Percentiles rank a stretch among this genome's conserved stretches.
Conservation (phyloP, 2,888 invertebrate genomes). For the Pollenia angustigena region DNA sequence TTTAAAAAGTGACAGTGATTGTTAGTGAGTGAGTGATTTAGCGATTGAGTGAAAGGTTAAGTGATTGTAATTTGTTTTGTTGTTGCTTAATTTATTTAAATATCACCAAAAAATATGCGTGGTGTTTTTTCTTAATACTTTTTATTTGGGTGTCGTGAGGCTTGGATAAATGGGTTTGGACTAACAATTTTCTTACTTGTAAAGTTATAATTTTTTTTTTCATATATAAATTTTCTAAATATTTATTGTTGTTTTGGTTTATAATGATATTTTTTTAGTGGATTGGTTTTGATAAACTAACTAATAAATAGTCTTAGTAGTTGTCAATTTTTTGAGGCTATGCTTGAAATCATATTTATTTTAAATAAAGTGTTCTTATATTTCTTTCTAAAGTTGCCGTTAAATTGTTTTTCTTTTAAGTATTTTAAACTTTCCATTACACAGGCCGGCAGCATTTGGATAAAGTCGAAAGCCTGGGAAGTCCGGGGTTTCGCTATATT, state of each 20-base stretch:
- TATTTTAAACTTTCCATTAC: no score
- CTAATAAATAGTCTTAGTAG: neutral
- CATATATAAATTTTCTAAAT: constrained; percentile 41
- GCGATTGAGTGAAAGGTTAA: constrained; percentile 30
- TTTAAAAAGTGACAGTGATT: constrained; percentile 26
- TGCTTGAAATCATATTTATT: neutral
- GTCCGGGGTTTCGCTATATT: no score
- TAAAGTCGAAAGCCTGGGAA: no score
- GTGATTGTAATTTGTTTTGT: constrained; percentile 28
- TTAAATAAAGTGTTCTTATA: no score
- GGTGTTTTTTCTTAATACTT: constrained; percentile 35
- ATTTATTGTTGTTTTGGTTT: constrained; percentile 6
- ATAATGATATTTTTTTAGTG: constrained; percentile 44
- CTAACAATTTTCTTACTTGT: constrained; percentile 35
- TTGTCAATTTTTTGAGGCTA: constrained; percentile 33
- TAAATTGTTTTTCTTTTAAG: no score
- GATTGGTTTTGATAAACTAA: constrained; percentile 11
- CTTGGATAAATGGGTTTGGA: constrained; percentile 71
- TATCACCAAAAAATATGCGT: constrained; percentile 65
- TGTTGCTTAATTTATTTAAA: constrained; percentile 31
- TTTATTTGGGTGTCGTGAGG: constrained; percentile 46
- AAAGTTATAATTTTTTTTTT: constrained; percentile 12
- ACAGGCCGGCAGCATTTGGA: no score
- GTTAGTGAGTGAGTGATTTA: constrained; percentile 39
- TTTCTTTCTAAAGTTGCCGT: no score